Evolutionary conservation across 2,113 vertebrate species (phyloP).

Genomic region (Sapajus apella): DNA sequence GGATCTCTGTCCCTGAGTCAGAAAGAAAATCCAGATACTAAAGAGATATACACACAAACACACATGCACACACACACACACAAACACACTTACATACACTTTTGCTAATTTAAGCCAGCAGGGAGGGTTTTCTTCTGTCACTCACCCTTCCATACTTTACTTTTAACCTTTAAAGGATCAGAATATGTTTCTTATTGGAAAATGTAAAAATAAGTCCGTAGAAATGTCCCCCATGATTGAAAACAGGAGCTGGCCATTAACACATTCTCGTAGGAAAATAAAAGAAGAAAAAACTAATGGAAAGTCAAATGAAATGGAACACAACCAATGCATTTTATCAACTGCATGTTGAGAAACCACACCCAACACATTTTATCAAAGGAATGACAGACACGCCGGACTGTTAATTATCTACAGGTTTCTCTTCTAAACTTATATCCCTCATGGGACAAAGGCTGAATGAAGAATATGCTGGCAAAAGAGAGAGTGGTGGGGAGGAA

Average conservation of each 20-base stretch:
- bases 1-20: not conserved
- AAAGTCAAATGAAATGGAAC: slow-evolving; percentile 75
- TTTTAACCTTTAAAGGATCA: slow-evolving; percentile 64
- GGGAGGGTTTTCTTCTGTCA: slow-evolving; percentile 16
- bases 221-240: slow-evolving; percentile 78
- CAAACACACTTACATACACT: not conserved
- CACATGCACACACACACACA: too few species aligned
- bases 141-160: slow-evolving; percentile 17
- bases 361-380: slow-evolving; percentile 79
- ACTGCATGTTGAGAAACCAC: slow-evolving; percentile 71
- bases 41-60: not conserved
- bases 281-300: slow-evolving; percentile 45
- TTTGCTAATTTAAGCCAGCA: slow-evolving; percentile 58
- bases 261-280: slow-evolving; percentile 42
- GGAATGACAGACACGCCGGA: slow-evolving; percentile 67
- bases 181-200: slow-evolving; percentile 78
- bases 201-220: slow-evolving; percentile 75
- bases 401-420: slow-evolving; percentile 77
- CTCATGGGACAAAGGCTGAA: not conserved
- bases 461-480: not conserved
- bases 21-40: not conserved
- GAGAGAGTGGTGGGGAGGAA: not conserved
- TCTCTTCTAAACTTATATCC: slow-evolving; percentile 63
- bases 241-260: slow-evolving; percentile 79
- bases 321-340: slow-evolving; percentile 72